Percentiles rank a stretch among this genome's conserved stretches.
phyloP scores from a whole-genome alignment of 1,140 invertebrate genomes.

The Asobara japonica region DNA sequence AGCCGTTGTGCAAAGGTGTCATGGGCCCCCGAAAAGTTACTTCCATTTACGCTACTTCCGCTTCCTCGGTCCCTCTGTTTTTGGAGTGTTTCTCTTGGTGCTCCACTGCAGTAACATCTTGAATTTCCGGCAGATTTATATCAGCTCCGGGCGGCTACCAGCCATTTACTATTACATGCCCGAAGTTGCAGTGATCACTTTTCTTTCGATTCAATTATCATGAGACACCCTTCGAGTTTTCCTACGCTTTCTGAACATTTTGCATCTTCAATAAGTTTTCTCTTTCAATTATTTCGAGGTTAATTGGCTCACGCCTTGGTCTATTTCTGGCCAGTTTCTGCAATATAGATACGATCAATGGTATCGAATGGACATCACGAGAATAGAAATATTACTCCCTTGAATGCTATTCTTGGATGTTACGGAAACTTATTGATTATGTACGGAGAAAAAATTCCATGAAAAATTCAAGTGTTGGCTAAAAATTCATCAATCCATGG shows the following conservation, averaged over 20 bases:
- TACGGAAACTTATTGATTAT: no score
- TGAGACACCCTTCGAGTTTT: background rate
- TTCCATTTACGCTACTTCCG: constrained; percentile 4
- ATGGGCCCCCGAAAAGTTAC: constrained; percentile 20
- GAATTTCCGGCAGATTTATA: background rate
- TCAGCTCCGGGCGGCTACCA: background rate
- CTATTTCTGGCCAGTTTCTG: no score
- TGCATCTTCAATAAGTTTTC: background rate
- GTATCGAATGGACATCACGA: no score
- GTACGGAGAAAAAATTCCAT: no score
- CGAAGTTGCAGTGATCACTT: background rate
- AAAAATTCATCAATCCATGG: no score
- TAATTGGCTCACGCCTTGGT: background rate
- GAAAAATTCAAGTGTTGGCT: no score
- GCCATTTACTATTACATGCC: background rate
- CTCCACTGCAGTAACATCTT: background rate
- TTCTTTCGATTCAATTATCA: constrained; percentile 11
- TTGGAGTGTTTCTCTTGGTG: background rate
- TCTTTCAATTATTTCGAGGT: background rate
- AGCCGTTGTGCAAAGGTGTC: constrained; percentile 25
- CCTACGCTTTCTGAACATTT: background rate
- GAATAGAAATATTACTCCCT: no score
- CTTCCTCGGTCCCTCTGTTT: background rate
- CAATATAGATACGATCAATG: no score
- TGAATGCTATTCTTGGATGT: no score